A percentile compares a stretch with the other conserved stretches of the same genome.
Evolutionary conservation across 1,140 invertebrate genomes (phyloP).

Genomic region (Danaus plexippus): DNA sequence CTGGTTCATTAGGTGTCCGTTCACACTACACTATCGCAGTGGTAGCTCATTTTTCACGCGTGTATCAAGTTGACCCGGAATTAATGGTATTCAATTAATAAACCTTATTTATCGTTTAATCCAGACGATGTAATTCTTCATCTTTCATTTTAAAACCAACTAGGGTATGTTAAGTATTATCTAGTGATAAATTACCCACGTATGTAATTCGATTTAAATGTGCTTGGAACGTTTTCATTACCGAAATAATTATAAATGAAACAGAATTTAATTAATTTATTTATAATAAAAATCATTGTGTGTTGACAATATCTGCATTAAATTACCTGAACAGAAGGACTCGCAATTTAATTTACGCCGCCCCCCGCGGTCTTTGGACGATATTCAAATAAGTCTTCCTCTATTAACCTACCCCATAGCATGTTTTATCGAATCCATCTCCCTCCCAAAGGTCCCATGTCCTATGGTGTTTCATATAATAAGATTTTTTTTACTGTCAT

Average conservation of each 20-base stretch:
- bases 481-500: constrained; percentile 32
- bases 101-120: too few relatives aligned
- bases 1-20: constrained; percentile 55
- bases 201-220: too few relatives aligned
- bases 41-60: constrained; percentile 49
- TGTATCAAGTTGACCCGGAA: constrained; percentile 12
- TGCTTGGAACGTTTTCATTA: too few relatives aligned
- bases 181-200: too few relatives aligned
- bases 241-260: too few relatives aligned
- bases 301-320: constrained; percentile 18
- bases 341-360: constrained; percentile 62
- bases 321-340: constrained; percentile 49
- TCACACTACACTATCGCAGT: constrained; percentile 34
- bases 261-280: not conserved
- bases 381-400: constrained; percentile 71
- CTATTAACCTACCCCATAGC: constrained; percentile 59
- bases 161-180: too few relatives aligned
- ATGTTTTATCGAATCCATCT: constrained; percentile 60
- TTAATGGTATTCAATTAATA: not conserved
- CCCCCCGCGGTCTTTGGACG: constrained; percentile 59
- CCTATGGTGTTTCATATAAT: constrained; percentile 7
- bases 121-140: too few relatives aligned
- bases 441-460: constrained; percentile 34
- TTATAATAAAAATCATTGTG: constrained; percentile 21
- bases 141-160: too few relatives aligned